Evolutionary conservation across 2,888 invertebrate genomes (phyloP), one percentile per base, ranked within the genome.

Genomic region (Drosophila sordidula): DNA sequence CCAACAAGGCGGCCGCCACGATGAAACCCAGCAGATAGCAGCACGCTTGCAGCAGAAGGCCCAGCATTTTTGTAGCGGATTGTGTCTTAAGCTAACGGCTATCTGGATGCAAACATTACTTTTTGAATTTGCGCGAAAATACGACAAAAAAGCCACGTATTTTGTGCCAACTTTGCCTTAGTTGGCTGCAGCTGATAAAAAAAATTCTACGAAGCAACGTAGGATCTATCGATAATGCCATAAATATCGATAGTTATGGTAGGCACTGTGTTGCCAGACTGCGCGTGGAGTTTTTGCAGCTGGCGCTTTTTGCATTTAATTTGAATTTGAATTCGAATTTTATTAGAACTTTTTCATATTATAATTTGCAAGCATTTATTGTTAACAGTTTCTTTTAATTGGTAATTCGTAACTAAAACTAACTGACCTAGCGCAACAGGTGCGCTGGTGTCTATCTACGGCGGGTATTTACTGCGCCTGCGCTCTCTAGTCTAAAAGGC

Each of bases 361-460:
- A 34, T 34, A 4, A n/a, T 22, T 11, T 1, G 26, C 3, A 11
- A 6, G 1, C n/a, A 25, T 29, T 29, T 12, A 4, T 11, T 2
- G 0, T 12, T 12, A 12, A 4, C 9, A 29, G 14, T 45, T 50
- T 2, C 1, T 9, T 25, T 34, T 34, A 14, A 36, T 18, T 4
- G 0, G 11, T 32, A 8, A 11, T 4, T 18, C 32, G 22, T 12
- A 8, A 3, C 9, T 3, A 6, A n/a, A 12, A 1, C 3, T 14
- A 44, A 69, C 66, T 81, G 75, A 85, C 80, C 82, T 85, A 34
- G n/a, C 46, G 44, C 82, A 80, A 83, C 87, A 72, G 50, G 56
- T 76, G 51, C 44, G 36, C 16, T n/a, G n/a, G 36, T 68, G 46
- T 42, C 18, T 18, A 45, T 6, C 16, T n/a, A 25, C 25, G 34